These are phyloP conservation scores for Acleris laterana DNA, from an alignment of 2,888 invertebrate species.

Conservation along the genomic window DNA sequence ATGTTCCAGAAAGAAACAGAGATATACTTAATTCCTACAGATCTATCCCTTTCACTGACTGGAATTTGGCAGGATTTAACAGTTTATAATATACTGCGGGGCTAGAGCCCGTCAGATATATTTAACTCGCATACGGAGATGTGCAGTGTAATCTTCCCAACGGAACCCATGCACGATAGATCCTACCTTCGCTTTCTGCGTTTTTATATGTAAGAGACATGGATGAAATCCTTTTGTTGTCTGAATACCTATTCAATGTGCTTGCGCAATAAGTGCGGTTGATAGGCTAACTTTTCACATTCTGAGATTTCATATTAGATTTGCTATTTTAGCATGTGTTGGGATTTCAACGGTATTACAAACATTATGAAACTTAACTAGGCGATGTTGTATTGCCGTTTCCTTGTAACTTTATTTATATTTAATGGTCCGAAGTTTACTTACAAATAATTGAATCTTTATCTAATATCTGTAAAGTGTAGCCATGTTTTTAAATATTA, in stretches of 20 bases:
- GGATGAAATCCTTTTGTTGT: conserved; percentile 74
- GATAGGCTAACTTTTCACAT: conserved; percentile 34
- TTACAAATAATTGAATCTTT: not conserved
- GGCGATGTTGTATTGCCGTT: not conserved
- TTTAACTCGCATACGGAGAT: too few species aligned
- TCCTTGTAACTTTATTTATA: too few species aligned
- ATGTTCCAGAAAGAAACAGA: too few species aligned
- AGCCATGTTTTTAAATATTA: too few species aligned
- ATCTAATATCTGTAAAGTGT: not conserved
- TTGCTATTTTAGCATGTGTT: conserved; percentile 10
- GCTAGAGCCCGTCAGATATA: too few species aligned
- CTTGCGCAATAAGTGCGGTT: conserved; percentile 56
- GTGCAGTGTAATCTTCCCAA: not conserved
- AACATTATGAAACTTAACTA: conserved; percentile 11
- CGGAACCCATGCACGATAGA: conserved; percentile 16
- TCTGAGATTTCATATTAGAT: conserved; percentile 23
- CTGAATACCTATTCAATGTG: conserved; percentile 67
- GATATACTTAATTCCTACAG: too few species aligned
- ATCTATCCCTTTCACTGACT: too few species aligned
- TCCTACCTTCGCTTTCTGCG: not conserved
- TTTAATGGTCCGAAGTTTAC: too few species aligned
- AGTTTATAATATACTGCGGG: too few species aligned
- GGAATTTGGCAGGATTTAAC: too few species aligned
- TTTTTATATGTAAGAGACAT: conserved; percentile 71
- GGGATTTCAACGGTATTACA: not conserved